Base-by-base conservation (phyloP, 92 coral and sea anemone species). In the Umimayanthus chanpuru region DNA sequence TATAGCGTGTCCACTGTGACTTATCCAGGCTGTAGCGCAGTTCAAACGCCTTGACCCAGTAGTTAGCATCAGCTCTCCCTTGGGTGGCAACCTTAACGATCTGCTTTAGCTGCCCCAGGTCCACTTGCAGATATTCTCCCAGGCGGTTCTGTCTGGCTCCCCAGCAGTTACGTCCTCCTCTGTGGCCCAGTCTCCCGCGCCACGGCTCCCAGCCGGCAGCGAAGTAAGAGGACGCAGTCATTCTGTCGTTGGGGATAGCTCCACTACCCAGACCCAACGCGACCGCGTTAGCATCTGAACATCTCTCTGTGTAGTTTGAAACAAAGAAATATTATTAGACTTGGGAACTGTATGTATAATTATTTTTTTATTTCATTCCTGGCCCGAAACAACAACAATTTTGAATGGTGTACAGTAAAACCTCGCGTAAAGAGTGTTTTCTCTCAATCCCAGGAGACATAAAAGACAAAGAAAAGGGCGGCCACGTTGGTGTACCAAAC, bases 121-220 rank as follows among this genome's bases (percentile, higher is more conserved):
- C 36, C 76, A 72, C 76, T 26, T 72, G 76, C 9, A 72, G 76
- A 72, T 72, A 72, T 38, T 72, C 76, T 72, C 76, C 76, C 36
- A 26, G 16, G 36, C 76, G 76, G 36, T 26, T 72, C 36, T 12
- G 9, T 38, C 18, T 72, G 2, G 76, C 39, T 38, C 76, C 76
- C 76, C 76, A 72, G 76, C 76, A 72, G 5, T 38, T 38, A 1
- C 5, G 6, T 3, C 76, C 76, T 72, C 36, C 76, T 26, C 18
- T 72, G 36, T 72, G 76, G 28, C 76, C 9, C 76, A 72, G 76
- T 72, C 76, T 72, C 41, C 76, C 76, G 76, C 36, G 29, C 76
- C 76, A 72, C 11, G 76, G 38, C 16, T 72, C 76, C 76, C 76
- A 72, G 15, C 76, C 76, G 10, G 40, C 76, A 12, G 5, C 16